These are phyloP conservation scores for Arrhopalites spinosus DNA, from an alignment of 2,888 invertebrate species.

Conservation along the genomic window DNA sequence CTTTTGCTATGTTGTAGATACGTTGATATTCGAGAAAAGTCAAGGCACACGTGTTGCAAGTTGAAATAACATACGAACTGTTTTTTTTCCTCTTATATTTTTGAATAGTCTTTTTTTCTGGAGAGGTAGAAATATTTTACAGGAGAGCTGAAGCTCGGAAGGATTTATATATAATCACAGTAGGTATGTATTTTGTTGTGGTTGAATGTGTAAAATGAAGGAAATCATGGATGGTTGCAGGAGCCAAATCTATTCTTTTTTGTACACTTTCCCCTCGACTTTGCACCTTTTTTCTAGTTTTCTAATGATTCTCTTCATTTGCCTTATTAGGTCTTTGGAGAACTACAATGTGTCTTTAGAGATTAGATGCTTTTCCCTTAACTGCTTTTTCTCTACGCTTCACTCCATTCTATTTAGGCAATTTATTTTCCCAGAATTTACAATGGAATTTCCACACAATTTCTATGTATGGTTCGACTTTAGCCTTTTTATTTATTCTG, in stretches of 20 bases:
- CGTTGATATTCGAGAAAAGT: too few relatives aligned
- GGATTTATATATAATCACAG: too few relatives aligned
- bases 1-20: too few relatives aligned
- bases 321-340: conserved; percentile 25
- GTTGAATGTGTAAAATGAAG: too few relatives aligned
- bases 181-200: too few relatives aligned
- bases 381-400: conserved; percentile 2
- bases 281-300: conserved; percentile 9
- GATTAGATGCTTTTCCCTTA: conserved; percentile 15
- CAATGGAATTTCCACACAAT: neutral
- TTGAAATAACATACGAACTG: too few relatives aligned
- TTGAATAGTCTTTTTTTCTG: too few relatives aligned
- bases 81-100: too few relatives aligned
- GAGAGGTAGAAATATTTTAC: neutral
- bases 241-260: neutral
- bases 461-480: too few relatives aligned
- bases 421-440: conserved; percentile 8
- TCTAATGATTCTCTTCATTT: conserved; percentile 30
- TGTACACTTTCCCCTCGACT: neutral
- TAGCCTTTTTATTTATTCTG: too few relatives aligned
- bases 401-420: conserved; percentile 3
- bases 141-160: neutral
- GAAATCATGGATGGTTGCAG: too few relatives aligned
- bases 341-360: conserved; percentile 24
- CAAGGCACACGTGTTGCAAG: too few relatives aligned